A percentile compares a stretch with the other conserved stretches of the same genome.
These are phyloP conservation scores for Probaryconus sp. DNA, from an alignment of 1,140 invertebrate genomes.

Conservation along the genomic window DNA sequence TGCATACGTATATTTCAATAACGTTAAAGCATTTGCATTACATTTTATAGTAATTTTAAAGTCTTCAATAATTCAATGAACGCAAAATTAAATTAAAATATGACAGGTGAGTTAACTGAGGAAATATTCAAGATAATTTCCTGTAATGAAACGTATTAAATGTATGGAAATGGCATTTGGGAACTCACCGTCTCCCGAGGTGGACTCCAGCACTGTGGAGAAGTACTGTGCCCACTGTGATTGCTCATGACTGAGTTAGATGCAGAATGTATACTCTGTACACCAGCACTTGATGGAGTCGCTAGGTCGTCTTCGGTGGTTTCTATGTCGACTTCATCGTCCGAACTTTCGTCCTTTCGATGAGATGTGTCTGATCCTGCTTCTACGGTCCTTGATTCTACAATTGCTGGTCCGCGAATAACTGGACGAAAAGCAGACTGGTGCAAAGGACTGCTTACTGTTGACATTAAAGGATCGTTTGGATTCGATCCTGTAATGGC, in stretches of 20 bases:
- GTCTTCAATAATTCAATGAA: too few species aligned
- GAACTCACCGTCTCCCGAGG: slow-evolving; percentile 74
- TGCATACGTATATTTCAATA: too few species aligned
- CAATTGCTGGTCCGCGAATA: slow-evolving; percentile 67
- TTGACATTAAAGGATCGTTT: slow-evolving; percentile 67
- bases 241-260: slow-evolving; percentile 69
- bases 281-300: slow-evolving; percentile 58
- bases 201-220: slow-evolving; percentile 75
- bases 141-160: slow-evolving; percentile 10
- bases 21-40: too few species aligned
- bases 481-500: slow-evolving; percentile 66
- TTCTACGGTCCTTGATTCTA: slow-evolving; percentile 62
- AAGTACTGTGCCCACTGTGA: slow-evolving; percentile 70
- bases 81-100: too few species aligned
- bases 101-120: too few species aligned
- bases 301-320: slow-evolving; percentile 72
- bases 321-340: slow-evolving; percentile 76
- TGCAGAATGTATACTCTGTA: slow-evolving; percentile 65
- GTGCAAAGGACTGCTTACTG: slow-evolving; percentile 70
- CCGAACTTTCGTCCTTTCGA: slow-evolving; percentile 69
- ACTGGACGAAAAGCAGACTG: slow-evolving; percentile 85
- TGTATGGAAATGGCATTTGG: slow-evolving; percentile 14
- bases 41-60: too few species aligned
- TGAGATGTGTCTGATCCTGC: slow-evolving; percentile 39
- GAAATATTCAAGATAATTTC: too few species aligned